These are phyloP conservation scores for Butastur rufipennis DNA, from an alignment of 2,113 vertebrate genomes.

Conservation along the genomic window DNA sequence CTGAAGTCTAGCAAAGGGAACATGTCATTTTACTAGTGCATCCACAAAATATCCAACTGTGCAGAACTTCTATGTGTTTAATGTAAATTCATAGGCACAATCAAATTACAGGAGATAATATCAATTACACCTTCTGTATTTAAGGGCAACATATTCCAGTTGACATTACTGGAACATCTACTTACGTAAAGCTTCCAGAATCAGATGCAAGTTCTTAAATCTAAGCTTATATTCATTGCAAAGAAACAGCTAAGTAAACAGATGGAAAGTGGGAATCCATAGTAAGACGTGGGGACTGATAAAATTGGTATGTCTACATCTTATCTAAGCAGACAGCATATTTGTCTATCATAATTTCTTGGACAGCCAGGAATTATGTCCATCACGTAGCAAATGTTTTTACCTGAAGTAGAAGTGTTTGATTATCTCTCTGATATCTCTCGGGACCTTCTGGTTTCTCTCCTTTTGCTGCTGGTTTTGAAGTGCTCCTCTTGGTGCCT, in stretches of 20 bases:
- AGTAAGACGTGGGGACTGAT: neutral
- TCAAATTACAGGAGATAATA: neutral
- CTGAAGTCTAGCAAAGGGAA: neutral
- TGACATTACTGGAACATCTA: neutral
- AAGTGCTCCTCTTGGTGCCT: slow-evolving; percentile 48
- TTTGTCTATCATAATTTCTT: neutral
- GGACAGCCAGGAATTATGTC: neutral
- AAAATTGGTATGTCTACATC: neutral
- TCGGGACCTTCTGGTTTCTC: slow-evolving; percentile 63
- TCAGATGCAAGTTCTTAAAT: neutral
- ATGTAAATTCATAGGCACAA: neutral
- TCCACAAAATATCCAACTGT: neutral
- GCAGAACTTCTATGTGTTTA: neutral
- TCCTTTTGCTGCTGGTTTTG: slow-evolving; percentile 44
- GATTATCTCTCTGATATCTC: slow-evolving; percentile 76
- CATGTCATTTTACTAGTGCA: neutral
- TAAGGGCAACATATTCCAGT: neutral
- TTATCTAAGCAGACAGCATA: neutral
- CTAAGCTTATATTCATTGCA: neutral
- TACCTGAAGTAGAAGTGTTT: slow-evolving; percentile 88
- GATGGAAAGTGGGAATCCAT: neutral
- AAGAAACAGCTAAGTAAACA: neutral
- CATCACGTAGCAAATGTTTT: neutral
- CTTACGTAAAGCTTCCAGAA: neutral
- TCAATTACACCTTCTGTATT: neutral